Evolutionary conservation across 2,888 invertebrate genomes (phyloP).

Genomic region (Agonopterix heracliana): DNA sequence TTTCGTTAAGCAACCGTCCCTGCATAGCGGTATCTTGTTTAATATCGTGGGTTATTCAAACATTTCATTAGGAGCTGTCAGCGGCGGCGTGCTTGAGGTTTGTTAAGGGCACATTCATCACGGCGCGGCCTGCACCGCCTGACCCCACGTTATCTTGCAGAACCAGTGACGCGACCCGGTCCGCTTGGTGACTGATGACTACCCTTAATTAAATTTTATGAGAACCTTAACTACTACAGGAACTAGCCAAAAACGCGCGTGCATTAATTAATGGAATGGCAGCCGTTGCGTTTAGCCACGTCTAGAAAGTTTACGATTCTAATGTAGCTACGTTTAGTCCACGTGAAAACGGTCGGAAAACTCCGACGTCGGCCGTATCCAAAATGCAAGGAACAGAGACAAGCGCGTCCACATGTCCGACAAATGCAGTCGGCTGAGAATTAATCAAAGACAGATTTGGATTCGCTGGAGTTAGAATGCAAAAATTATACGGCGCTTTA

Average conservation of each 20-base stretch:
- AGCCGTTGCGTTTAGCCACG: constrained; percentile 26
- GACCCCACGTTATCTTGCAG: constrained; percentile 70
- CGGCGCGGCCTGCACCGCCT: constrained; percentile 52
- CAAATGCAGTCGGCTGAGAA: constrained; percentile 33
- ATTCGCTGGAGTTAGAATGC: constrained; percentile 40
- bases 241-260: constrained; percentile 17
- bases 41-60: constrained; percentile 64
- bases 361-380: constrained; percentile 50
- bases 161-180: constrained; percentile 59
- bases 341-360: constrained; percentile 45
- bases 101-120: constrained; percentile 69
- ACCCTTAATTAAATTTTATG: constrained; percentile 72
- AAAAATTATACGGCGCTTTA: constrained; percentile 34
- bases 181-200: constrained; percentile 70
- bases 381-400: constrained; percentile 61
- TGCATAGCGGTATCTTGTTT: constrained; percentile 32
- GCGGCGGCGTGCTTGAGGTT: constrained; percentile 67
- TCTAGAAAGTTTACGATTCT: constrained; percentile 44
- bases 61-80: constrained; percentile 50
- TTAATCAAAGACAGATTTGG: constrained; percentile 41
- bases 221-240: constrained; percentile 33
- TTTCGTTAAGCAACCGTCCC: constrained; percentile 33
- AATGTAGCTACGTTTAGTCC: constrained; percentile 50
- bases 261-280: constrained; percentile 29
- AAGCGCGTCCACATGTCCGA: constrained; percentile 43